Evolutionary conservation across 2,113 vertebrate species (phyloP).

Genomic region (Megalops atlanticus): DNA sequence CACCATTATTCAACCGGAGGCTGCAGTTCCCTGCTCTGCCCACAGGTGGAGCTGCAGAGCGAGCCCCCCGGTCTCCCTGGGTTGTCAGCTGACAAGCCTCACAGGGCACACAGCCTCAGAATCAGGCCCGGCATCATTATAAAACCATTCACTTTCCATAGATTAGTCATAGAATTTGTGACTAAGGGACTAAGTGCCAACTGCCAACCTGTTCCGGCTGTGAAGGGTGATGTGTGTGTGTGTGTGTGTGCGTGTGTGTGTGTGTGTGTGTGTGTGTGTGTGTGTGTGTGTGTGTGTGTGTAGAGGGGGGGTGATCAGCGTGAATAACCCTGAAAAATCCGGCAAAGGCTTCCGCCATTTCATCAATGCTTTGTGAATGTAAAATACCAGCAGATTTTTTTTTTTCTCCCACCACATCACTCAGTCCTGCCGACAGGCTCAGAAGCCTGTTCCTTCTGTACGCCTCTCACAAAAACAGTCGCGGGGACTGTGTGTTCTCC

Average conservation of each 20-base stretch:
- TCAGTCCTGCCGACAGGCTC: not conserved
- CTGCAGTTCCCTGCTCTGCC: not conserved
- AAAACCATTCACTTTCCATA: not conserved
- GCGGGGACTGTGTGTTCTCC: not conserved
- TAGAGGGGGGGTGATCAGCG: not conserved
- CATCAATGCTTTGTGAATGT: conserved; percentile 1
- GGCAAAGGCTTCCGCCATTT: not conserved
- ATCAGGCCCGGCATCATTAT: conserved; percentile 30
- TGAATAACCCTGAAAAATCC: not conserved
- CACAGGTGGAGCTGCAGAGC: conserved; percentile 12
- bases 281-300: not conserved
- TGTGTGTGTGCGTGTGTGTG: not conserved
- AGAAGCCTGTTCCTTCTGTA: not conserved
- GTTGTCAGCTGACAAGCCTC: conserved; percentile 25
- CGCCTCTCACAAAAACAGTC: not conserved
- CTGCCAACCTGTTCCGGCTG: not conserved
- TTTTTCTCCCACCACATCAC: not conserved
- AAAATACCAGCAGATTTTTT: not conserved
- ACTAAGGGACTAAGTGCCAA: not conserved
- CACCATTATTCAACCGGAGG: not conserved
- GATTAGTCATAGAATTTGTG: conserved; percentile 13
- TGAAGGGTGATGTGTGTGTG: not conserved
- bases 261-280: not conserved
- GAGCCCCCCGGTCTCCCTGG: not conserved
- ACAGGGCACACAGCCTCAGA: conserved; percentile 13